Conservation (phyloP, 2,797 vertebrate species). For the Gymnodraco acuticeps region DNA sequence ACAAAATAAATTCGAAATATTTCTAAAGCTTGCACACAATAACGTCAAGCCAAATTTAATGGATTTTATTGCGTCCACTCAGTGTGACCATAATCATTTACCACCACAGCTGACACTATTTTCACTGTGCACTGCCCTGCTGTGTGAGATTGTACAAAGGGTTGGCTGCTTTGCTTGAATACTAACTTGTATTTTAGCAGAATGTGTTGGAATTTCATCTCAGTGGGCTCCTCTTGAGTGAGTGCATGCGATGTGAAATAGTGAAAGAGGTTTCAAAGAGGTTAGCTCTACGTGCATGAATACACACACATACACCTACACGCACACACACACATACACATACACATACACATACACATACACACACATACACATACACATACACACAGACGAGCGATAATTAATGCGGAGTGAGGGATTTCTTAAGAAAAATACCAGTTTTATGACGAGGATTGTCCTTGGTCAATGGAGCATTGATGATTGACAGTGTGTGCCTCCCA, state of each 20-base stretch:
- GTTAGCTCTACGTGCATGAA: constrained; percentile 28
- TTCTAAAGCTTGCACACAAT: constrained; percentile 1
- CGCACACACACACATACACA: neutral
- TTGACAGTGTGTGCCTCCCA: constrained; percentile 82
- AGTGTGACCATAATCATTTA: constrained; percentile 15
- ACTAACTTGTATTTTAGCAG: constrained; percentile 55
- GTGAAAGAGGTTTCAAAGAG: constrained; percentile 30
- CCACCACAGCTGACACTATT: constrained; percentile 13
- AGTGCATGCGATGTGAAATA: constrained; percentile 49
- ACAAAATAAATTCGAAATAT: neutral
- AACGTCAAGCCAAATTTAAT: constrained; percentile 1
- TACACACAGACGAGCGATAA: constrained; percentile 77
- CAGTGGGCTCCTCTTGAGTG: constrained; percentile 43
- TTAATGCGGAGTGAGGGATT: constrained; percentile 90
- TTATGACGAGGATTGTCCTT: constrained; percentile 85
- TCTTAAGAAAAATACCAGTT: constrained; percentile 86
- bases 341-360: constrained; percentile 2
- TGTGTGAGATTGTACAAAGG: constrained; percentile 46
- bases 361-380: neutral
- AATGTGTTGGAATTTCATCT: constrained; percentile 63
- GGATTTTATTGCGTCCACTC: neutral
- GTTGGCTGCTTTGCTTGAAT: constrained; percentile 39
- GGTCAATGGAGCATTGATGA: constrained; percentile 84
- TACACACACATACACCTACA: constrained; percentile 4
- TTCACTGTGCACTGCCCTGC: constrained; percentile 10